Evolutionary conservation across 1,140 invertebrate species (phyloP).

Genomic region (Sweltsa coloradensis): DNA sequence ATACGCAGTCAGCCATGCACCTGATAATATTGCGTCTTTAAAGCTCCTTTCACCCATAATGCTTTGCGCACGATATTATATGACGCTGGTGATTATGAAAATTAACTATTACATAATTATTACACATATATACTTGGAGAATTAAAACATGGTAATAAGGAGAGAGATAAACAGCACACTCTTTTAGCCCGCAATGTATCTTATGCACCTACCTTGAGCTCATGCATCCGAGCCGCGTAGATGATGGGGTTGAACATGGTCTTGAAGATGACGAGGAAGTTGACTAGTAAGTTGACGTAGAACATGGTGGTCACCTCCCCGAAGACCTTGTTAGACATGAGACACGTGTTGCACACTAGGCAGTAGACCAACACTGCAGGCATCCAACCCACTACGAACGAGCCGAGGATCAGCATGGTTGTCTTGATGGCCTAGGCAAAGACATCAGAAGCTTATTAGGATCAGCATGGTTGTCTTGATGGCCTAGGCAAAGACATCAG

Average conservation of each 20-base stretch:
- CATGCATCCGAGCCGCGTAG: constrained; percentile 51
- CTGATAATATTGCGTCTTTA: too few species aligned
- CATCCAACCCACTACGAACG: constrained; percentile 50
- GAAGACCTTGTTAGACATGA: constrained; percentile 14
- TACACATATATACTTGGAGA: too few species aligned
- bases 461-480: constrained; percentile 52
- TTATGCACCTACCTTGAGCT: constrained; percentile 45
- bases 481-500: too few species aligned
- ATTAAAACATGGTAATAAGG: too few species aligned
- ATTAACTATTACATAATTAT: too few species aligned
- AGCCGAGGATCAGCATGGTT: constrained; percentile 52
- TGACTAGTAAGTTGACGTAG: constrained; percentile 23
- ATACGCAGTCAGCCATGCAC: too few species aligned
- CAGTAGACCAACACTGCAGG: constrained; percentile 42
- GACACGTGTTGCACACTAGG: constrained; percentile 39
- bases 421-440: constrained; percentile 50
- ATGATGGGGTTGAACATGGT: constrained; percentile 54
- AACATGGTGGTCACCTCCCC: constrained; percentile 21
- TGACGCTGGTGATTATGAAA: too few species aligned
- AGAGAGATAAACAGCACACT: too few species aligned
- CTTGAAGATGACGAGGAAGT: constrained; percentile 46
- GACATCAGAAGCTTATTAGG: too few species aligned
- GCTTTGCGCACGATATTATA: too few species aligned
- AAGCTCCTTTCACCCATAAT: too few species aligned
- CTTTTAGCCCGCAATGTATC: too few species aligned